Evolutionary conservation across 2,113 vertebrate genomes (phyloP).

Genomic region (Melanocharis versteri): DNA sequence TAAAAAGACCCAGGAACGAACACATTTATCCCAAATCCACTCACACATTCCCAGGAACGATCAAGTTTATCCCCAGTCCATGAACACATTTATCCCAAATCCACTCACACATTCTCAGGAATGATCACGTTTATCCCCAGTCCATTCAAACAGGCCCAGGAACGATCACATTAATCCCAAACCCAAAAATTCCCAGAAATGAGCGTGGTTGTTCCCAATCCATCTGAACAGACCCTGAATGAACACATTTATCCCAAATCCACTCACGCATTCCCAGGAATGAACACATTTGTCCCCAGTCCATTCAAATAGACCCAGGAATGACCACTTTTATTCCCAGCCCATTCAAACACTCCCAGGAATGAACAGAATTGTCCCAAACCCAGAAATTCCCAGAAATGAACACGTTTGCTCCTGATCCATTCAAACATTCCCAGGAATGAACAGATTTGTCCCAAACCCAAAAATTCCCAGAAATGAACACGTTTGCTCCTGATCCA

Average conservation of each 20-base stretch:
- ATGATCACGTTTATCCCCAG: fast-evolving
- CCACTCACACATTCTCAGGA: background rate
- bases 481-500: fast-evolving
- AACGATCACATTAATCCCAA: fast-evolving
- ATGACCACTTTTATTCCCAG: too few relatives aligned
- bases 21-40: fast-evolving
- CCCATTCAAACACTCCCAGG: background rate
- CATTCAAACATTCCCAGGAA: too few relatives aligned
- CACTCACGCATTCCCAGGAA: background rate
- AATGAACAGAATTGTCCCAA: background rate
- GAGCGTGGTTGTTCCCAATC: fast-evolving
- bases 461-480: background rate
- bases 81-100: fast-evolving
- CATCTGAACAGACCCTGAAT: too few relatives aligned
- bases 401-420: fast-evolving
- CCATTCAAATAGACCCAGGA: too few relatives aligned
- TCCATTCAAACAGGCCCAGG: fast-evolving
- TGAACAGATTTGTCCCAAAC: fast-evolving
- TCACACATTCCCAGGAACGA: background rate
- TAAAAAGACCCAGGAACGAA: background rate
- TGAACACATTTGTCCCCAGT: too few relatives aligned
- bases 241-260: background rate
- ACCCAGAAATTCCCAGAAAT: background rate
- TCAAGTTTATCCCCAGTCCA: fast-evolving
- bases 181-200: background rate